Conservation (phyloP, 2,888 invertebrate species). For the Acanthosepion lycidas region DNA sequence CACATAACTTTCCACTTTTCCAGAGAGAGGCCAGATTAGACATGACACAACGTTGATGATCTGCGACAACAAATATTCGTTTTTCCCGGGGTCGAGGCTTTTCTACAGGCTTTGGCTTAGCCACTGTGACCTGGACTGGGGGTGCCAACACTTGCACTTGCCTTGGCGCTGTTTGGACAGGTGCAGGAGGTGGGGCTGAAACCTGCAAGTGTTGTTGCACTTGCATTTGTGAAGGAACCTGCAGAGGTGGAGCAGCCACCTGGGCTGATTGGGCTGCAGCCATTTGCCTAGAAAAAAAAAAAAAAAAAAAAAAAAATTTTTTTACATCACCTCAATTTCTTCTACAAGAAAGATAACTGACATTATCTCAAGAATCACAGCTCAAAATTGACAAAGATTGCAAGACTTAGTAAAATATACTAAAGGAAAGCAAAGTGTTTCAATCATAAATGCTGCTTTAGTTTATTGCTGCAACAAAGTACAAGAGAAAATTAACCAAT, state of each 20-base stretch:
- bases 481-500: no score
- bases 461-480: no score
- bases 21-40: conserved; percentile 43
- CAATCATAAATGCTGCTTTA: no score
- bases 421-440: no score
- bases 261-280: conserved; percentile 13
- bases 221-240: conserved; percentile 14
- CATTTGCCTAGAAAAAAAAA: background rate
- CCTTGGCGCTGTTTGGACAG: background rate
- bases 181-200: background rate
- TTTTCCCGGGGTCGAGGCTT: conserved; percentile 41
- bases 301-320: background rate
- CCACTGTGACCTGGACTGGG: conserved; percentile 22
- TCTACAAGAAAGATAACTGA: no score
- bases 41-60: conserved; percentile 43
- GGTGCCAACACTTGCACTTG: conserved; percentile 46
- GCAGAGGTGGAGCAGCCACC: background rate
- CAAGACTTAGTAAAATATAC: no score
- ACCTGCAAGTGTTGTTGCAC: conserved; percentile 36
- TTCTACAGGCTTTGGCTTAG: conserved; percentile 44
- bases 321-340: background rate
- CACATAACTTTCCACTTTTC: conserved; percentile 44
- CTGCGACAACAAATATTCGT: conserved; percentile 44
- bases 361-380: no score
- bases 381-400: no score